Evolutionary conservation across 2,888 invertebrate species (phyloP).

Genomic region (Pollenia labialis): DNA sequence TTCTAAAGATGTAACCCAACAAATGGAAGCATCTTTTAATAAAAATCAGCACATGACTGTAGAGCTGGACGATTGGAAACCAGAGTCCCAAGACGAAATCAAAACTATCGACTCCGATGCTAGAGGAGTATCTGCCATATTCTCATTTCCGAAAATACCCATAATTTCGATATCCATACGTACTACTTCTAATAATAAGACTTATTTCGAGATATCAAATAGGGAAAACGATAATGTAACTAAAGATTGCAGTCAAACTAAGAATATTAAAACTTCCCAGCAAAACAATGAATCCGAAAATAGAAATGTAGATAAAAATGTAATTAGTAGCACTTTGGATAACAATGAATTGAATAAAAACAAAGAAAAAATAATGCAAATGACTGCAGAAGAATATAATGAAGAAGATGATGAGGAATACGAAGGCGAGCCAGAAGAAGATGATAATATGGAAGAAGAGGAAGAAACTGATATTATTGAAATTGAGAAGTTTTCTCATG

Average conservation of each 20-base stretch:
- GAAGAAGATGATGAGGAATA: slow-evolving; percentile 13
- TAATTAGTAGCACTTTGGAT: background rate
- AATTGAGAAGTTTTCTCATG: slow-evolving; percentile 58
- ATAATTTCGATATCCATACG: slow-evolving; percentile 62
- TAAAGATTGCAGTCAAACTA: background rate
- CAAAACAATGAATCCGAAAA: background rate
- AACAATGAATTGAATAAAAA: background rate
- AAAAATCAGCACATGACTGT: slow-evolving; percentile 58
- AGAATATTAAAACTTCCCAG: background rate
- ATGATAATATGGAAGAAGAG: background rate
- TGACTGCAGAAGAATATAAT: background rate
- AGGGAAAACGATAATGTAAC: slow-evolving; percentile 47
- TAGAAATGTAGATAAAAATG: background rate
- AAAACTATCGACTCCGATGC: slow-evolving; percentile 33
- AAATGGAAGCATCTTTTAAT: slow-evolving; percentile 6
- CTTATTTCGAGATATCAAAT: slow-evolving; percentile 63
- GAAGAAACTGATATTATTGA: slow-evolving; percentile 42
- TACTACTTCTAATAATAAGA: slow-evolving; percentile 57
- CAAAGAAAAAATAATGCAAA: background rate
- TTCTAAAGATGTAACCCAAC: background rate
- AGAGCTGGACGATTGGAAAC: slow-evolving; percentile 44
- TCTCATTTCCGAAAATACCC: slow-evolving; percentile 64
- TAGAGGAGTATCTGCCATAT: slow-evolving; percentile 55
- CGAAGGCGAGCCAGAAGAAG: background rate
- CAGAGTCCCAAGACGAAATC: background rate